A percentile compares a stretch with the other conserved stretches of the same genome.
Evolutionary conservation across 64 coral and sea anemone species (phyloP).

Genomic region (Porites australiensis): DNA sequence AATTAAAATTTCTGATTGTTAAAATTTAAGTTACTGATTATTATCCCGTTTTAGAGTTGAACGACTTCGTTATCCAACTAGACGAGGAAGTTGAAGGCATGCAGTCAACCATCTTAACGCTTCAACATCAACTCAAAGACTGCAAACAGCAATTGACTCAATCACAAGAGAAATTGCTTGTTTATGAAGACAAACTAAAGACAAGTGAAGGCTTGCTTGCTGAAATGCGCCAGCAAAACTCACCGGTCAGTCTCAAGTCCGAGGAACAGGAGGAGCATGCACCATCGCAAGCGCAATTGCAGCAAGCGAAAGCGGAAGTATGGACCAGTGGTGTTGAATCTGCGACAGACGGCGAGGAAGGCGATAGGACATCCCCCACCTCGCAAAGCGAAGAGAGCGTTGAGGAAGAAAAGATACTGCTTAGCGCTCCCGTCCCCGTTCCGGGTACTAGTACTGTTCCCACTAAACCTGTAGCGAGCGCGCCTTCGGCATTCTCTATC

Average conservation of each 20-base stretch:
- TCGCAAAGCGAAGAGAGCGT: not conserved
- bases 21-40: no score
- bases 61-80: slow-evolving; percentile 98
- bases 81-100: slow-evolving; percentile 99
- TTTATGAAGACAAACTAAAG: slow-evolving; percentile 55
- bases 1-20: no score
- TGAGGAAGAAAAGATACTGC: slow-evolving; percentile 47
- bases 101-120: slow-evolving; percentile 98
- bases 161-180: slow-evolving; percentile 47
- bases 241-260: slow-evolving; percentile 47
- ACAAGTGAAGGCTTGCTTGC: slow-evolving; percentile 69
- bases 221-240: slow-evolving; percentile 61
- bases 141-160: slow-evolving; percentile 83
- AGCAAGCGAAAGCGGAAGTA: not conserved
- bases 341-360: not conserved
- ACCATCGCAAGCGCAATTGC: not conserved
- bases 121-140: slow-evolving; percentile 96
- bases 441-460: slow-evolving; percentile 6
- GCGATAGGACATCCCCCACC: slow-evolving; percentile 36
- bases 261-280: slow-evolving; percentile 47
- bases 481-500: slow-evolving; percentile 26
- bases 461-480: slow-evolving; percentile 5
- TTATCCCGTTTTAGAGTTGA: slow-evolving; percentile 81
- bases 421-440: not conserved
- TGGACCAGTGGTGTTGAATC: slow-evolving; percentile 8